Evolutionary conservation across 53 echinoderm and acorn worm species (phyloP).

Genomic region (Mesocentrotus franciscanus): DNA sequence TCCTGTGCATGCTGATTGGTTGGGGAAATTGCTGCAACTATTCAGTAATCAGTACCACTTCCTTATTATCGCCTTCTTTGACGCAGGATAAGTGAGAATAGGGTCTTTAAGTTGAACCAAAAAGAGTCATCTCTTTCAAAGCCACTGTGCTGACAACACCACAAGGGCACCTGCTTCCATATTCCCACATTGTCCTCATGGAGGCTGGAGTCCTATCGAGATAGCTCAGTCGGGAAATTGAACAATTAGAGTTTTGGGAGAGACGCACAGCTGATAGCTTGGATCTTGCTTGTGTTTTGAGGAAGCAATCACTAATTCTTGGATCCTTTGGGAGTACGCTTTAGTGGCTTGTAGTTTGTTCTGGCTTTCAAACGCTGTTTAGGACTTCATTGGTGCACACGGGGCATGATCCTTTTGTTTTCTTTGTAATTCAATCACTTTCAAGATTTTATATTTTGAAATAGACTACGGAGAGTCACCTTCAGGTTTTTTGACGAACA

Average conservation of each 20-base stretch:
- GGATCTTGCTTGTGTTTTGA: neutral
- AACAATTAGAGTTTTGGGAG: conserved; percentile 4
- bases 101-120: neutral
- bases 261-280: conserved; percentile 20
- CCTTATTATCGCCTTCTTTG: conserved; percentile 28
- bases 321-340: neutral
- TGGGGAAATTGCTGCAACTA: conserved; percentile 28
- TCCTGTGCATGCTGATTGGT: neutral
- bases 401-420: neutral
- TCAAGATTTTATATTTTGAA: neutral
- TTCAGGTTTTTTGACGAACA: neutral
- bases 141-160: neutral
- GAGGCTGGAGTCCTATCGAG: neutral
- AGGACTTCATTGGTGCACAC: neutral
- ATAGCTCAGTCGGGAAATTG: conserved; percentile 1
- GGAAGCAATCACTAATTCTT: conserved; percentile 16
- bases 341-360: neutral
- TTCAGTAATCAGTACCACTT: conserved; percentile 14
- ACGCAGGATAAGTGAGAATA: neutral
- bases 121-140: neutral
- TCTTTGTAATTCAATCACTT: neutral
- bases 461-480: neutral
- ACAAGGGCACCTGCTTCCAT: neutral
- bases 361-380: neutral
- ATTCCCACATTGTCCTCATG: neutral